Percentiles rank a stretch among this genome's conserved stretches.
Evolutionary conservation across 2,888 invertebrate genomes (phyloP).

Genomic region (Drosophila helvetica): DNA sequence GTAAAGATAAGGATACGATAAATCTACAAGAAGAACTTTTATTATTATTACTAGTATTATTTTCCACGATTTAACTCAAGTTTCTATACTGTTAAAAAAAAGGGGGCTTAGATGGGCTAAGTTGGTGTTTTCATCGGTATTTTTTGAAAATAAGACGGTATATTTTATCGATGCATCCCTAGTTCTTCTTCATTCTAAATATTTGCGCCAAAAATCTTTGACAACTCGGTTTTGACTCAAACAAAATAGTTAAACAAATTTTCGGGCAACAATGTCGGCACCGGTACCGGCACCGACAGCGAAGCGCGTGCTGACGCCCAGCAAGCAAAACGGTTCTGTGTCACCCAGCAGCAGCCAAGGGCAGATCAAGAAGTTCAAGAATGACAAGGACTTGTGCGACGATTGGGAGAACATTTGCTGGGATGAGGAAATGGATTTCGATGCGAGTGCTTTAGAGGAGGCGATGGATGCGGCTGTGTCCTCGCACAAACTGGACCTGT

Average conservation of each 20-base stretch:
- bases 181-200: no score
- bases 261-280: background rate
- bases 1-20: no score
- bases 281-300: constrained; percentile 17
- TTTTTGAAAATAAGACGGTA: no score
- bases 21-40: no score
- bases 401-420: constrained; percentile 62
- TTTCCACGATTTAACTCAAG: no score
- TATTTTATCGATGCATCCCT: no score
- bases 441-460: constrained; percentile 49
- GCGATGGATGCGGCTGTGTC: constrained; percentile 4
- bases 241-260: background rate
- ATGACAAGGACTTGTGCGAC: background rate
- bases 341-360: background rate
- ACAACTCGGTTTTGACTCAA: background rate
- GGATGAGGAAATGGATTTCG: constrained; percentile 71
- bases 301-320: constrained; percentile 67
- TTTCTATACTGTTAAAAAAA: no score
- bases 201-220: constrained; percentile 13
- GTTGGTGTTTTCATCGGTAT: no score
- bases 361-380: constrained; percentile 51
- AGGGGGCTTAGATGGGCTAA: no score
- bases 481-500: constrained; percentile 72
- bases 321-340: constrained; percentile 43
- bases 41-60: no score